phyloP scores from a whole-genome alignment of 2,113 vertebrate genomes.

The Ovis aries region DNA sequence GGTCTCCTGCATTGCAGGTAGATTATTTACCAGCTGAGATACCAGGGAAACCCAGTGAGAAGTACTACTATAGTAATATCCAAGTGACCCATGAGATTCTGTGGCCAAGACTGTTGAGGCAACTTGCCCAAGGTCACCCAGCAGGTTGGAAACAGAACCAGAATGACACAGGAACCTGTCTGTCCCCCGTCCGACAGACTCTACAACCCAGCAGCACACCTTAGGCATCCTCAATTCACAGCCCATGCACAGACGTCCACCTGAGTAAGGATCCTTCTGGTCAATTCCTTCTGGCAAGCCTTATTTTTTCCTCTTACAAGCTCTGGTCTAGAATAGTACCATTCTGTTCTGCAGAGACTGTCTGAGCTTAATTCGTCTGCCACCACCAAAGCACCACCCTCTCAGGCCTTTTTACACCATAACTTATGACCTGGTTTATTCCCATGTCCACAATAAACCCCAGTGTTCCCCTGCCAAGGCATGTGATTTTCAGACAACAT shows the following conservation, averaged over 20 bases:
- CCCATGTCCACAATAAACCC: background rate
- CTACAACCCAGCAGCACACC: background rate
- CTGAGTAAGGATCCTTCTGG: background rate
- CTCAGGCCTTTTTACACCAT: background rate
- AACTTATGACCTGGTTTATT: conserved; percentile 22
- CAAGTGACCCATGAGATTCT: background rate
- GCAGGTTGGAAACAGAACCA: background rate
- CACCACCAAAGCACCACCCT: background rate
- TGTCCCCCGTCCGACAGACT: background rate
- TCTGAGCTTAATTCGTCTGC: conserved; percentile 1
- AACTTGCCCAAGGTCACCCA: background rate
- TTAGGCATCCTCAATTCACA: background rate
- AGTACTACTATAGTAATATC: background rate
- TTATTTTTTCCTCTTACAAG: background rate
- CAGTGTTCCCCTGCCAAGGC: background rate
- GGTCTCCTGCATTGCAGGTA: background rate
- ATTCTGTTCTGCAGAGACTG: background rate
- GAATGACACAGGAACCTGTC: background rate
- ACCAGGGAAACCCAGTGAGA: background rate
- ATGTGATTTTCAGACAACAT: background rate
- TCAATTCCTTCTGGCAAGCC: background rate
- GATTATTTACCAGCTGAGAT: background rate
- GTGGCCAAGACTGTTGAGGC: background rate
- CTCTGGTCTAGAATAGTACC: background rate
- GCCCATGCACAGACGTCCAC: background rate